phyloP scores from a whole-genome alignment of 2,113 vertebrate species.

The Tamias sibiricus region DNA sequence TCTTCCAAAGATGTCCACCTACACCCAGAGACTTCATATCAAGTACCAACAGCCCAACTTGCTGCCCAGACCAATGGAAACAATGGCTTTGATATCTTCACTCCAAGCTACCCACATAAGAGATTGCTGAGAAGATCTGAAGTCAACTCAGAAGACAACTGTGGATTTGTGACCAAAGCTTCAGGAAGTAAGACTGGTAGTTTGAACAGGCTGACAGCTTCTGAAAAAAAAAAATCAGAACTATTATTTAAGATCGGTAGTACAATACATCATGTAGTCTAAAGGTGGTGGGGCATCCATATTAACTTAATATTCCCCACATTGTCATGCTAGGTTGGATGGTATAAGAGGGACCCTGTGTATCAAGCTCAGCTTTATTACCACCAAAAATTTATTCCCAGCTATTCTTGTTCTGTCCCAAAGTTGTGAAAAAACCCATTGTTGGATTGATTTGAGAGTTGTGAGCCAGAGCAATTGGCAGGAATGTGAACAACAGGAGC shows the following conservation, averaged over 20 bases:
- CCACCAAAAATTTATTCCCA: not conserved
- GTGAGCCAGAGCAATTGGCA: not conserved
- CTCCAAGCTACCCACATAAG: not conserved
- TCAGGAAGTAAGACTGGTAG: not conserved
- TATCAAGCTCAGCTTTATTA: not conserved
- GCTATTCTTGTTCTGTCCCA: not conserved
- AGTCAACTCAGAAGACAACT: not conserved
- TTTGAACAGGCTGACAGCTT: not conserved
- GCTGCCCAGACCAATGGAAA: not conserved
- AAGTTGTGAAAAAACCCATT: not conserved
- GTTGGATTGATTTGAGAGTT: not conserved
- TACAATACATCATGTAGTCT: not conserved
- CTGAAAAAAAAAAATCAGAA: not conserved
- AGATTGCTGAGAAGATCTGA: not conserved
- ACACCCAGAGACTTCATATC: not conserved
- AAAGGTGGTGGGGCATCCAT: not conserved
- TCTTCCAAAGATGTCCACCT: constrained; percentile 10
- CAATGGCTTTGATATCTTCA: fast-evolving
- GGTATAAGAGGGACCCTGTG: not conserved
- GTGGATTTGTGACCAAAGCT: not conserved
- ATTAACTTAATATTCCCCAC: not conserved
- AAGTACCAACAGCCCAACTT: not conserved
- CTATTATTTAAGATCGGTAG: not conserved
- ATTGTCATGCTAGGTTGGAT: not conserved
- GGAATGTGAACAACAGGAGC: not conserved